Conservation (phyloP, 2,797 vertebrate species). For the Paguma larvata region DNA sequence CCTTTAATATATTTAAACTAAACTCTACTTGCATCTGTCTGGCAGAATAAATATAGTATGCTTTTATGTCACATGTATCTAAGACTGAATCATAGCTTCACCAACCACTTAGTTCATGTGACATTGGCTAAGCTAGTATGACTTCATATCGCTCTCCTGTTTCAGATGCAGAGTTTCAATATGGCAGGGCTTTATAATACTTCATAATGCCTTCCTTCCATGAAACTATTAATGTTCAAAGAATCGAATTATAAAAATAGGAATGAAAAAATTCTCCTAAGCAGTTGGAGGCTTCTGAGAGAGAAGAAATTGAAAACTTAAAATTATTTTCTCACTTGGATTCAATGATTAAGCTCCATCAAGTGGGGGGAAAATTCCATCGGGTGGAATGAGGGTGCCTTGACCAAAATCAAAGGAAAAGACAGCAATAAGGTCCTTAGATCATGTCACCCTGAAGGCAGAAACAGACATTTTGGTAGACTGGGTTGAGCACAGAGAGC, state of each 20-base stretch:
- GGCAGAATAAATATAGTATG: background rate
- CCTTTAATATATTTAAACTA: background rate
- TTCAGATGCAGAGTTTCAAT: background rate
- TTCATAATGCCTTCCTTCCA: background rate
- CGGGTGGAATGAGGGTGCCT: background rate
- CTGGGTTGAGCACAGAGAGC: background rate
- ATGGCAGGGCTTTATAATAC: background rate
- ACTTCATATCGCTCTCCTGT: background rate
- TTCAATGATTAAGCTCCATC: background rate
- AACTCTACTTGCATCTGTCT: background rate
- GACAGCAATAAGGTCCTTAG: background rate
- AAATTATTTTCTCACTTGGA: background rate
- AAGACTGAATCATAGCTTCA: conserved; percentile 10
- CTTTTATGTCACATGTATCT: background rate
- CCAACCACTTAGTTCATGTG: conserved; percentile 14
- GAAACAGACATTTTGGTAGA: conserved; percentile 25
- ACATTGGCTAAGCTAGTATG: background rate
- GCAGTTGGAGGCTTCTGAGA: background rate
- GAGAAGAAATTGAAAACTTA: conserved; percentile 33
- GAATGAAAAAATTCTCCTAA: conserved; percentile 27
- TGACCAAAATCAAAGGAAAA: background rate
- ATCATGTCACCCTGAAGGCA: background rate
- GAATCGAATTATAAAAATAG: background rate
- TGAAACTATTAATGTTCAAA: conserved; percentile 40
- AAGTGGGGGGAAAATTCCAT: background rate